These are phyloP conservation scores for Agrilus cyanescens DNA, from an alignment of 2,888 invertebrate genomes.

Conservation along the genomic window DNA sequence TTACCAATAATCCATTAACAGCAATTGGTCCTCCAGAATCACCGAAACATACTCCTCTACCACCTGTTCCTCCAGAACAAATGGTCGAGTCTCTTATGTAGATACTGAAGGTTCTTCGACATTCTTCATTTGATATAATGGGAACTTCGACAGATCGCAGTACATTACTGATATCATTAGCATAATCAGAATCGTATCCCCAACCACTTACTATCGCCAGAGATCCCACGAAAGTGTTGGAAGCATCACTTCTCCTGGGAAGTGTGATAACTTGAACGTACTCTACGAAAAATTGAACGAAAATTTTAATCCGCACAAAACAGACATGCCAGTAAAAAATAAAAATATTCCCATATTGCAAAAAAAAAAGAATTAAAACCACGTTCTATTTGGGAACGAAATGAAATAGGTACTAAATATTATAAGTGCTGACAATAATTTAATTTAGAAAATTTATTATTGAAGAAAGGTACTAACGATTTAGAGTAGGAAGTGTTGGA, in stretches of 20 bases:
- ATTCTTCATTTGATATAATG: slow-evolving; percentile 34
- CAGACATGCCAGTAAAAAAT: no score
- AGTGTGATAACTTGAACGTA: slow-evolving; percentile 13
- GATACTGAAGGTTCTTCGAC: slow-evolving; percentile 31
- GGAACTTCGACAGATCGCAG: slow-evolving; percentile 33
- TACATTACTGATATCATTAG: slow-evolving; percentile 30
- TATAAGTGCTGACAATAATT: no score
- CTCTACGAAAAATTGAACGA: slow-evolving; percentile 8
- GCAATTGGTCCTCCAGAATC: slow-evolving; percentile 34
- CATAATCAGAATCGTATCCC: slow-evolving; percentile 32
- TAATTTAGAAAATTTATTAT: no score
- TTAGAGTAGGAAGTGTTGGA: slow-evolving; percentile 34
- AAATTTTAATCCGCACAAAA: no score
- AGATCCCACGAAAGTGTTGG: slow-evolving; percentile 29
- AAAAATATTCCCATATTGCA: no score
- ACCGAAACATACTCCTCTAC: slow-evolving; percentile 40
- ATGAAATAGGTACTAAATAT: no score
- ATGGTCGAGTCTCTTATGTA: slow-evolving; percentile 33
- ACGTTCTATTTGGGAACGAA: no score
- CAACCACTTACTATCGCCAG: slow-evolving; percentile 37
- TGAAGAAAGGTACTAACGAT: slow-evolving; percentile 25
- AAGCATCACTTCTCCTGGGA: slow-evolving; percentile 15
- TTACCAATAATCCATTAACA: not conserved
- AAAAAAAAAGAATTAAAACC: no score
- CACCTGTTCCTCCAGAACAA: slow-evolving; percentile 35